These are phyloP conservation scores for Hypsibius dujardini DNA, from an alignment of 1,140 invertebrate genomes.

Conservation along the genomic window DNA sequence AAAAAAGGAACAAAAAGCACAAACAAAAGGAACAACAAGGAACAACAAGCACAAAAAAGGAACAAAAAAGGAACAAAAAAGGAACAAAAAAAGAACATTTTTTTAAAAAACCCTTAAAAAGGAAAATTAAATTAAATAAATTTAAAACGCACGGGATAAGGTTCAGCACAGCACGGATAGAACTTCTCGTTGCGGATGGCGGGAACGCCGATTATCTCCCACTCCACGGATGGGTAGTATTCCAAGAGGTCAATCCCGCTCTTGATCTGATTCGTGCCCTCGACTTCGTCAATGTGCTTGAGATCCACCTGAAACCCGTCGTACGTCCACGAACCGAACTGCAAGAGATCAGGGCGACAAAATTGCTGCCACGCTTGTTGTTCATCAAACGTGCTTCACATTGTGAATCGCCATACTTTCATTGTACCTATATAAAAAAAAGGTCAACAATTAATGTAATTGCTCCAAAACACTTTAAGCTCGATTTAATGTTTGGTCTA, in stretches of 20 bases:
- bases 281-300: constrained; percentile 22
- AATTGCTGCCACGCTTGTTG: neutral
- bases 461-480: too few species aligned
- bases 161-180: constrained; percentile 40
- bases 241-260: constrained; percentile 30
- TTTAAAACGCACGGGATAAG: constrained; percentile 50
- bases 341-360: constrained; percentile 30
- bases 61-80: too few species aligned
- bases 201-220: constrained; percentile 43
- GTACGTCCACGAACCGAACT: constrained; percentile 86
- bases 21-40: too few species aligned
- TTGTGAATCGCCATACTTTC: neutral
- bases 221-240: constrained; percentile 29
- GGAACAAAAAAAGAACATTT: too few species aligned
- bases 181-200: constrained; percentile 42
- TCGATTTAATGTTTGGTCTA: constrained; percentile 48
- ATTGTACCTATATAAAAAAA: neutral
- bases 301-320: constrained; percentile 57
- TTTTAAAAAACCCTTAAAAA: too few species aligned
- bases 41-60: too few species aligned
- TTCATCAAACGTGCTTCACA: neutral
- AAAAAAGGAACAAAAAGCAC: too few species aligned
- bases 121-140: too few species aligned
- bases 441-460: neutral
- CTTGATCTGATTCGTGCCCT: neutral